Evolutionary conservation across 2,113 vertebrate species (phyloP).

Genomic region (Nerophis ophidion): DNA sequence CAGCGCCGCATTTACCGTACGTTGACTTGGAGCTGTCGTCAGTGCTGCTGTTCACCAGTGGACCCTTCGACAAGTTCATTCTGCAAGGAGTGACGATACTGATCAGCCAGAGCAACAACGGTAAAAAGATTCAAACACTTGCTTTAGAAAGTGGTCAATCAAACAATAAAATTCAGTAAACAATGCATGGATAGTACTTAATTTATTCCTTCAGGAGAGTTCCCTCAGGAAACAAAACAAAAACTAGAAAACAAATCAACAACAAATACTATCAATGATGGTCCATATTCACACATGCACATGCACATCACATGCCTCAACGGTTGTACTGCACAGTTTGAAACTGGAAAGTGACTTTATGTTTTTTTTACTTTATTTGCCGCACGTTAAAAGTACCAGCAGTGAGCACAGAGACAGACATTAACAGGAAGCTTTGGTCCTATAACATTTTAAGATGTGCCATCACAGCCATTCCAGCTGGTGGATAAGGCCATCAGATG

Average conservation of each 20-base stretch:
- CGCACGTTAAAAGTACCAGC: background rate
- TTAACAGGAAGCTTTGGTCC: background rate
- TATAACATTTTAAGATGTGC: background rate
- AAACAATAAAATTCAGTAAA: background rate
- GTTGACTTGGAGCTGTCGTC: conserved; percentile 72
- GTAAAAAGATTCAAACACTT: background rate
- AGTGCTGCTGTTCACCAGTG: conserved; percentile 76
- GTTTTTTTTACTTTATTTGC: no score
- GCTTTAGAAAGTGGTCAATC: background rate
- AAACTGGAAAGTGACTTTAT: no score
- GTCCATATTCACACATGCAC: background rate
- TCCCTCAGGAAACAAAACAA: no score
- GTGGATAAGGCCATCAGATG: conserved; percentile 24
- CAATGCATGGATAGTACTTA: no score
- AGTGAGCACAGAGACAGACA: background rate
- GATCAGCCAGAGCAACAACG: background rate
- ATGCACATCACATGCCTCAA: background rate
- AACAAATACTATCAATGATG: conserved; percentile 1
- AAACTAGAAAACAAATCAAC: background rate
- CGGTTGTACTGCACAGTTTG: no score
- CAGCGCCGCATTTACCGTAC: conserved; percentile 74
- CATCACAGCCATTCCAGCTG: background rate
- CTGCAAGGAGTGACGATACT: conserved; percentile 50
- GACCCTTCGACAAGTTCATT: conserved; percentile 80
- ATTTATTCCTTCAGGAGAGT: no score